Conservation (phyloP, 2,888 invertebrate species). For the Lypha dubia region DNA sequence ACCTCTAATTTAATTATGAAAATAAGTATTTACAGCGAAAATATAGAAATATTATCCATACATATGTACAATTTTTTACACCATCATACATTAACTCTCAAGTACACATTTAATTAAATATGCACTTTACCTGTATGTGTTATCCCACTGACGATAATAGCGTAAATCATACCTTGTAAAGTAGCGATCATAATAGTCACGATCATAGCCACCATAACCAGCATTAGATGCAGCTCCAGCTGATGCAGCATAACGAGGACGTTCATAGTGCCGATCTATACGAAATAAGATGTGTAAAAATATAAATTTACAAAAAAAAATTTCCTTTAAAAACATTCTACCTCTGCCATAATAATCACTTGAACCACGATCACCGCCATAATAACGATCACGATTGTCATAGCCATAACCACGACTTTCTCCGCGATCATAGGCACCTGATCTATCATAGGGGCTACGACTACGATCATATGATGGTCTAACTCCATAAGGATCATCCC, state of each 20-base stretch:
- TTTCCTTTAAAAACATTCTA: neutral
- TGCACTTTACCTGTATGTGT: conserved; percentile 82
- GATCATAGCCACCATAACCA: conserved; percentile 77
- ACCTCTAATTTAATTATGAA: neutral
- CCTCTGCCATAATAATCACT: conserved; percentile 75
- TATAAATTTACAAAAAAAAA: neutral
- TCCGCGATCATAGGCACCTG: conserved; percentile 71
- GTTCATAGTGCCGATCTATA: conserved; percentile 81
- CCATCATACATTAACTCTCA: conserved; percentile 42
- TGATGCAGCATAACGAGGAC: conserved; percentile 74
- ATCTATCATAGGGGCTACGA: conserved; percentile 49
- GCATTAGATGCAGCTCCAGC: conserved; percentile 52
- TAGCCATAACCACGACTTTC: conserved; percentile 80
- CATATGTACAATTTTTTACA: conserved; percentile 42
- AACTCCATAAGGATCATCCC: conserved; percentile 78
- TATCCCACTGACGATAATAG: conserved; percentile 83
- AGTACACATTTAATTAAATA: conserved; percentile 46
- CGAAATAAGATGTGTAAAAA: neutral
- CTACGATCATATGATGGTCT: conserved; percentile 76
- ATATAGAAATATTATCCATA: conserved; percentile 3
- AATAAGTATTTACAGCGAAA: conserved; percentile 46
- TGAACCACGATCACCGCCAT: conserved; percentile 76
- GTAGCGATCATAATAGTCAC: conserved; percentile 81
- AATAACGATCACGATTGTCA: conserved; percentile 78
- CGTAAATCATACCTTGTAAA: conserved; percentile 82